Conservation (phyloP, 2,888 invertebrate genomes). For the Athetis lepigone region DNA sequence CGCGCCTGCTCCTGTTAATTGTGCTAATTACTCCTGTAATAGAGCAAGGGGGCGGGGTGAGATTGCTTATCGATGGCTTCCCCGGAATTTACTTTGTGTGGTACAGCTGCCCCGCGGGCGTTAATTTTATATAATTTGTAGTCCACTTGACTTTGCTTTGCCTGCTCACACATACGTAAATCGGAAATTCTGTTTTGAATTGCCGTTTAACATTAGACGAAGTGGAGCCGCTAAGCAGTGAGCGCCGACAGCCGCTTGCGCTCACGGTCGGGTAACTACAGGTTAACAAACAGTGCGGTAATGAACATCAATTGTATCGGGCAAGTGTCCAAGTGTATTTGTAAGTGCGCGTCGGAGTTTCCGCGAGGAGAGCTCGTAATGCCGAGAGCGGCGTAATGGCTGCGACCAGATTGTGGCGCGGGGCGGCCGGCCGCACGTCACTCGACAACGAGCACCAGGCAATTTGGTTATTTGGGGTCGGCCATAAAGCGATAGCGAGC, state of each 20-base stretch:
- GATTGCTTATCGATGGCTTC: constrained; percentile 89
- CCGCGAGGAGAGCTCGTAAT: constrained; percentile 74
- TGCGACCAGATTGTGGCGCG: constrained; percentile 67
- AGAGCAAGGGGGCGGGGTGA: constrained; percentile 86
- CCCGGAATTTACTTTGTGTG: constrained; percentile 84
- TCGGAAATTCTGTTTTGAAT: constrained; percentile 51
- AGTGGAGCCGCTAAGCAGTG: constrained; percentile 56
- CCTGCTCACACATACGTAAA: constrained; percentile 23
- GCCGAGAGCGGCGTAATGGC: constrained; percentile 74
- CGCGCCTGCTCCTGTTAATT: constrained; percentile 86
- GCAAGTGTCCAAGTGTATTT: constrained; percentile 82
- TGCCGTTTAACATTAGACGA: constrained; percentile 55
- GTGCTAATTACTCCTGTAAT: constrained; percentile 91
- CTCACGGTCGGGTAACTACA: constrained; percentile 62
- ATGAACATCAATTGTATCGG: constrained; percentile 81
- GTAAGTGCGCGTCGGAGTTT: constrained; percentile 72
- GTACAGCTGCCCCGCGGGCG: constrained; percentile 76
- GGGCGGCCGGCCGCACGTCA: constrained; percentile 69
- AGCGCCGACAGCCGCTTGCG: constrained; percentile 54
- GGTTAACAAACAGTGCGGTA: constrained; percentile 76
- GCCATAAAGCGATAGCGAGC: constrained; percentile 89
- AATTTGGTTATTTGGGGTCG: constrained; percentile 90
- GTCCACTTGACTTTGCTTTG: constrained; percentile 57
- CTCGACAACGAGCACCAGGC: constrained; percentile 82
- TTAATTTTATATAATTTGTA: constrained; percentile 76